Base-by-base conservation (phyloP, 2,113 vertebrate genomes). In the Cromileptes altivelis region DNA sequence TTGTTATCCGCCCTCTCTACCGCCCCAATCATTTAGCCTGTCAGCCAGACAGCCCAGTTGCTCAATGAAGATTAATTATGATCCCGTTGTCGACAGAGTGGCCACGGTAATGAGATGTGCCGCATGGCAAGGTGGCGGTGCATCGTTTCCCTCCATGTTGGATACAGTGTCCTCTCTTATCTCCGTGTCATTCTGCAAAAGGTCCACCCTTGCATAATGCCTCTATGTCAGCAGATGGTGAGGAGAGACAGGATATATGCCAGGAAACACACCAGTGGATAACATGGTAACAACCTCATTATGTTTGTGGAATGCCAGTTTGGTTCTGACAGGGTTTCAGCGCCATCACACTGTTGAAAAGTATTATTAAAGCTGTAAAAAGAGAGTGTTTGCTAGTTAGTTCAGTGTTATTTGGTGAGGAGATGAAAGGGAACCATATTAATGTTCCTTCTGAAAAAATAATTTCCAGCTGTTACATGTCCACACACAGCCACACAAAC, bases 21-120 rank as follows among this genome's bases (percentile, higher is more conserved):
- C 76, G 70, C 87, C 91, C 87, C 70, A 33, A 88, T 85, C 85
- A 85, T 91, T 93, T 88, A 86, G 89, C 86, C 90, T 89, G 91
- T 92, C 90, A 89, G 68, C 70, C 60, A 77, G 88, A 81, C 87
- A 75, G 78, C 71, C 69, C 78, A 64, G 76, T 47, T 74, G 70
- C 89, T 90, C 89, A 92, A 86, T 89, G 90, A 86, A 90, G 90
- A 93, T 93, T 90, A 89, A 93, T 93, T 92, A 92, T 88, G 89
- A 90, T 91, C 77, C 76, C 3, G 56, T 37, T 60, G 86, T 81
- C 67, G 57, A 71, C 84, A 69, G 78, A 82, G 84, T 85, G 88
- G 76, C 70, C 68, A 2, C 81, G 70, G 84, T 92, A 93, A 93
- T 92, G 90, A 91, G 90, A 89, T 86, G 89, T 89, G 87, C 90